Base-by-base conservation (phyloP, 1,140 invertebrate species). In the Mycetomoellerius zeteki region DNA sequence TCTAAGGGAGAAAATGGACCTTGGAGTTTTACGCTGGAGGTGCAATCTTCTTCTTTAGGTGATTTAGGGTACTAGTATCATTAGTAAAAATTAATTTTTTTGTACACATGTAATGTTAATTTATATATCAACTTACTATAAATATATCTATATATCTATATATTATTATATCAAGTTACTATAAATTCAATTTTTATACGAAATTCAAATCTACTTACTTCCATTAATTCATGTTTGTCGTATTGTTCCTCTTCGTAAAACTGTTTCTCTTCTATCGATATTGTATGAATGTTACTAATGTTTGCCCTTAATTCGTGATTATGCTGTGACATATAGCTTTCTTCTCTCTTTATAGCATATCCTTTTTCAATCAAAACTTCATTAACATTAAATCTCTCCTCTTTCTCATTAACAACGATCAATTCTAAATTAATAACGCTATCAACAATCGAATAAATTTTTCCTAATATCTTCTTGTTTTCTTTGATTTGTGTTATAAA, bases 371-470 rank as follows among this genome's bases (percentile, higher is more conserved):
- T 91, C 0, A 98, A 90, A 80, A 94, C 93, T 1, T 97, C 92
- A 93, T 98, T 98, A 0, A 98, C 93, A 65, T 94, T 96, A 0
- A 95, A 88, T 33, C 93, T 65, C 4, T 88, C 50, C 6, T 76
- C 71, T 4, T 90, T 86, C 10, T 76, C 85, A 1, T 94, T 93
- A 21, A 93, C 91, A 33, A 96, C 94, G 16, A 97, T 92, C 0
- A 97, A 72, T 81, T 97, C 96, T 0, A 99, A 92, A 14, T 96
- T 94, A 0, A 98, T 96, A 2, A 98, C 94, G 50, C 96, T 96
- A 72, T 98, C 95, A 0, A 98, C 97, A 24, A 98, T 96, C 0
- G 98, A 99, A 94, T 97, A 99, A 30, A 99, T 95, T 96, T 98
- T 92, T 65, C 93, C 85, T 87, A 86, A 73, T 47, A 89, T 91